Conservation (phyloP, 1,140 invertebrate genomes). For the Euschistus heros region DNA sequence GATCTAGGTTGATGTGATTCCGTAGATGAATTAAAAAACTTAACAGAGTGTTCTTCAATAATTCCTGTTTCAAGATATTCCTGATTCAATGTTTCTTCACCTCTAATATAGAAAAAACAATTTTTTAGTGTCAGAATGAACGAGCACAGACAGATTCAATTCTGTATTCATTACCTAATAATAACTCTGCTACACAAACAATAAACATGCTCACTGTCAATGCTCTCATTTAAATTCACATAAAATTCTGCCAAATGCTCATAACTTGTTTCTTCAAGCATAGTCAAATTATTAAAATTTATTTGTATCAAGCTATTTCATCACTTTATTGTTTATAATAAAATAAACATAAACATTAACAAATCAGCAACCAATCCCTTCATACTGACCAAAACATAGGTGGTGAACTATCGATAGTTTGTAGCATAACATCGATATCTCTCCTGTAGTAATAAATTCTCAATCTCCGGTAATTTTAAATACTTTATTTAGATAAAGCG, state of each 20-base stretch:
- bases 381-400: too few relatives aligned
- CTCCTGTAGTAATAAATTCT: too few relatives aligned
- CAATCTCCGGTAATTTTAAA: too few relatives aligned
- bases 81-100: not conserved
- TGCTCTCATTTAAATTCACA: constrained; percentile 25
- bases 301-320: too few relatives aligned
- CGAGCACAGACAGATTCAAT: too few relatives aligned
- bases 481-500: too few relatives aligned
- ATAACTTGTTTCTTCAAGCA: constrained; percentile 29
- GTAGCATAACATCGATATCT: too few relatives aligned
- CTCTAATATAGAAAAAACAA: not conserved
- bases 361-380: too few relatives aligned
- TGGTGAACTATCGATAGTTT: too few relatives aligned
- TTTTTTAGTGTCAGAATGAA: too few relatives aligned
- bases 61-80: not conserved
- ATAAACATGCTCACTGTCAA: constrained; percentile 27
- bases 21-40: constrained; percentile 26
- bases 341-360: too few relatives aligned
- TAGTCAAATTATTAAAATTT: constrained; percentile 10
- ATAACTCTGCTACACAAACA: constrained; percentile 31
- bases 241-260: constrained; percentile 31
- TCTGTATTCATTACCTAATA: constrained; percentile 22
- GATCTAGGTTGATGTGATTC: constrained; percentile 24
- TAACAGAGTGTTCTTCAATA: constrained; percentile 17
- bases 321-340: too few relatives aligned